Conservation (phyloP, 1,140 invertebrate genomes). For the Neomicropteryx cornuta region DNA sequence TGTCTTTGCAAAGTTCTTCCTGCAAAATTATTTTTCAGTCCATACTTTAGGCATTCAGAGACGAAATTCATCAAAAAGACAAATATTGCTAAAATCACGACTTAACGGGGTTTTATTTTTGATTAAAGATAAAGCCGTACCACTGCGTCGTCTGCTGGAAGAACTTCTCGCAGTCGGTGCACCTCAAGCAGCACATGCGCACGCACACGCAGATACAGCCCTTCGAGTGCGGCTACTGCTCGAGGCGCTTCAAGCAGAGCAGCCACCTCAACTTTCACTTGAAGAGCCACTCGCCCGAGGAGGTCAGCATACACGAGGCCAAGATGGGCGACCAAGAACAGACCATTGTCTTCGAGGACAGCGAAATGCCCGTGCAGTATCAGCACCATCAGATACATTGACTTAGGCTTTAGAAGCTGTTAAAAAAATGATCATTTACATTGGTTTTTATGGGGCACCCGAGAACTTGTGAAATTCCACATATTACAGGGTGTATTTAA, state of each 20-base stretch:
- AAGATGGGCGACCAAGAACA: not conserved
- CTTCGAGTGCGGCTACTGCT: conserved; percentile 55
- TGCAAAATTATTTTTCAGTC: conserved; percentile 46
- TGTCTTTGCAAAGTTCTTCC: conserved; percentile 69
- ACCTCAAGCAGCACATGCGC: conserved; percentile 36
- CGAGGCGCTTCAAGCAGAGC: conserved; percentile 34
- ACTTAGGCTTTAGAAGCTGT: too few species aligned
- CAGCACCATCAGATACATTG: too few species aligned
- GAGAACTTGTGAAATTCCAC: too few species aligned
- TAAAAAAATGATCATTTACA: too few species aligned
- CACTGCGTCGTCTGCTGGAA: conserved; percentile 59
- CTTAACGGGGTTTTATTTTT: too few species aligned
- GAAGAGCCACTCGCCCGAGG: conserved; percentile 24
- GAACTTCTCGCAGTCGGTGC: conserved; percentile 43
- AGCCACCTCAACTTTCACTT: conserved; percentile 38
- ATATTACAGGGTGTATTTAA: too few species aligned
- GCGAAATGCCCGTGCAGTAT: too few species aligned
- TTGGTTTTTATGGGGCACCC: too few species aligned
- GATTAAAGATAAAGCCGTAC: conserved; percentile 46
- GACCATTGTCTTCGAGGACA: too few species aligned
- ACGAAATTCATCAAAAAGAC: conserved; percentile 24
- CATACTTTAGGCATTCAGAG: conserved; percentile 49
- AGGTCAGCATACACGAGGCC: not conserved
- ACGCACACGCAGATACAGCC: conserved; percentile 57
- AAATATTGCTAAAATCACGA: too few species aligned